Base-by-base conservation (phyloP, 2,797 vertebrate genomes). In the Cossypha caffra region DNA sequence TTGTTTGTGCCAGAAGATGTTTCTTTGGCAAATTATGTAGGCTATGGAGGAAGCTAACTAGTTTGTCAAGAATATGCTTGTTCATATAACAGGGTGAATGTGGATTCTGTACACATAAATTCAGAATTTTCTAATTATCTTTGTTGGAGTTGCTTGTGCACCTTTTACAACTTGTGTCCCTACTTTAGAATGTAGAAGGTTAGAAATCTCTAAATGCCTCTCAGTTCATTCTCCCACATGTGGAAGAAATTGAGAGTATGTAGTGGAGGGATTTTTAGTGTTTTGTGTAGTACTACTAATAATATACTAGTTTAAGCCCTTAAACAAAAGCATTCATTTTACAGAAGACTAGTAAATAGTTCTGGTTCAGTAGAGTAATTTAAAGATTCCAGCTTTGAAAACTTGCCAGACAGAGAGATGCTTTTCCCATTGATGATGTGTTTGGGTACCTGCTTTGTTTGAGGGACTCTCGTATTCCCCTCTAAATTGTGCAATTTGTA, bases 271-370 rank as follows among this genome's bases (percentile, higher is more conserved):
- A 1, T 8, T 66, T 72, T 40, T 37, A 72, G 42, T 62, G 9
- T 82, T 93, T 87, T 85, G 52, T 82, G 1, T 82, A 52, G 14
- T 80, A n/a, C 33, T 84, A n/a, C n/a, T 92, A 88, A 64, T 93
- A 83, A 74, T 61, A 88, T 69, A 51, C 58, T 92, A 31, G 10
- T 67, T 86, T 77, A 90, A 94, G 42, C 58, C 28, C 16, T 93
- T 68, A 54, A 86, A 92, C 24, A 75, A 81, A 94, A 91, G 11
- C 63, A 48, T 85, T 91, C 9, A 63, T 87, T 90, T 93, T 94
- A 55, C 37, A 80, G 45, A 74, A 48, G 43, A 59, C 75, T 69
- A 25, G 17, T 76, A 80, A 91, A 81, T 77, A 84, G 61, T 90
- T 96, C 38, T 90, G 58, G 47, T 90, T 93, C 58, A 64, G 29